A percentile compares a stretch with the other conserved stretches of the same genome.
Conservation (phyloP, 2,888 invertebrate species). For the Eulithis prunata region DNA sequence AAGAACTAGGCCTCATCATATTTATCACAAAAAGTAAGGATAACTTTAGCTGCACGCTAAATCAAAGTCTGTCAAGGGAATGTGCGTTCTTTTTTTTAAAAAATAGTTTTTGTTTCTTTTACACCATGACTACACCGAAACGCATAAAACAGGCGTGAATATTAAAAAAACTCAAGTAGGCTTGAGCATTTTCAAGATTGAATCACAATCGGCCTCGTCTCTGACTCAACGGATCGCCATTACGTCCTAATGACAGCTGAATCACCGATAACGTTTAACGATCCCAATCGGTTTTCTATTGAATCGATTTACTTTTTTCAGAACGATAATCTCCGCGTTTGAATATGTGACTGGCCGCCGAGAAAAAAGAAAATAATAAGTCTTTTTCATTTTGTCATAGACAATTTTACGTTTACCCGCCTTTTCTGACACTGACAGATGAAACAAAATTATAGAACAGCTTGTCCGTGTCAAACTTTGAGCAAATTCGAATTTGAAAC, state of each 20-base stretch:
- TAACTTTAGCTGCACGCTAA: too few species aligned
- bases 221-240: slow-evolving; percentile 44
- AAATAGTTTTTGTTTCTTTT: not conserved
- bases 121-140: slow-evolving; percentile 19
- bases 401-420: not conserved
- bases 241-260: slow-evolving; percentile 46
- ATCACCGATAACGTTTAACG: slow-evolving; percentile 48
- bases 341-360: slow-evolving; percentile 17
- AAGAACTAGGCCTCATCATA: not conserved
- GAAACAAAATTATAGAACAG: not conserved
- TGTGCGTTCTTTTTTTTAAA: not conserved
- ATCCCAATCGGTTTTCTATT: slow-evolving; percentile 44
- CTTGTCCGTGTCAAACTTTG: not conserved
- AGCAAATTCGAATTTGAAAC: slow-evolving; percentile 4
- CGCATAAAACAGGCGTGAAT: slow-evolving; percentile 31
- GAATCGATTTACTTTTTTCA: slow-evolving; percentile 43
- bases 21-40: not conserved
- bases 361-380: slow-evolving; percentile 7
- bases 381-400: not conserved
- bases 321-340: slow-evolving; percentile 38
- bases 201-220: slow-evolving; percentile 40
- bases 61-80: not conserved
- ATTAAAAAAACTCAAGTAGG: slow-evolving; percentile 37
- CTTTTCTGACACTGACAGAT: not conserved
- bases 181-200: slow-evolving; percentile 38